Conservation (phyloP, 2,797 vertebrate genomes). For the Paedocypris micromegethes region DNA sequence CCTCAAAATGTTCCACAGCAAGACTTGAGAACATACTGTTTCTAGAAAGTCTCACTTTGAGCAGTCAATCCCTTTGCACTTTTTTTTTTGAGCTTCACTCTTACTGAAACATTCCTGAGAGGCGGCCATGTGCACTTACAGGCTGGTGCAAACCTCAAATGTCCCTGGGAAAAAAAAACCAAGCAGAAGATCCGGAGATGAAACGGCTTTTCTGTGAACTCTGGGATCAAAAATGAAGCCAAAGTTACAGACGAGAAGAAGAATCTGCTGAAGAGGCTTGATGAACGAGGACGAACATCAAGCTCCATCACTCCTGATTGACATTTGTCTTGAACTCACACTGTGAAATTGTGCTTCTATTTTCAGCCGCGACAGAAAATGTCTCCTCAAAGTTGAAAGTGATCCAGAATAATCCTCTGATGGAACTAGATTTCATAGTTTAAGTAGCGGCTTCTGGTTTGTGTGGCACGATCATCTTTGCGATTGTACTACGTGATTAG, state of each 20-base stretch:
- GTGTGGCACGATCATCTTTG: too few relatives aligned
- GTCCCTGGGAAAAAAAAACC: conserved; percentile 1
- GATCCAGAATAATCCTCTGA: too few relatives aligned
- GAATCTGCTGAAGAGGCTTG: neutral
- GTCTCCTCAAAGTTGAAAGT: too few relatives aligned
- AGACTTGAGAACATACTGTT: too few relatives aligned
- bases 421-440: too few relatives aligned
- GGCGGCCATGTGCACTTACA: conserved; percentile 40
- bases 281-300: neutral
- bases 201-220: conserved; percentile 2
- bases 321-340: conserved; percentile 9
- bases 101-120: too few relatives aligned
- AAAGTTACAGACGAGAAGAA: conserved; percentile 8
- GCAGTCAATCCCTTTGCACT: conserved; percentile 1
- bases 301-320: neutral
- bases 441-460: too few relatives aligned
- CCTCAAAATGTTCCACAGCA: too few relatives aligned
- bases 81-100: too few relatives aligned
- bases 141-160: conserved; percentile 1
- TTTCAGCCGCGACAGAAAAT: too few relatives aligned
- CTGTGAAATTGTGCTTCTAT: neutral
- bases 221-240: conserved; percentile 3
- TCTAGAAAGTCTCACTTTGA: neutral
- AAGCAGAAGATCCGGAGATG: neutral
- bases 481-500: too few relatives aligned